Percentiles rank a stretch among this genome's conserved stretches.
Conservation (phyloP, 2,797 vertebrate genomes). For the Garrulus glandarius region DNA sequence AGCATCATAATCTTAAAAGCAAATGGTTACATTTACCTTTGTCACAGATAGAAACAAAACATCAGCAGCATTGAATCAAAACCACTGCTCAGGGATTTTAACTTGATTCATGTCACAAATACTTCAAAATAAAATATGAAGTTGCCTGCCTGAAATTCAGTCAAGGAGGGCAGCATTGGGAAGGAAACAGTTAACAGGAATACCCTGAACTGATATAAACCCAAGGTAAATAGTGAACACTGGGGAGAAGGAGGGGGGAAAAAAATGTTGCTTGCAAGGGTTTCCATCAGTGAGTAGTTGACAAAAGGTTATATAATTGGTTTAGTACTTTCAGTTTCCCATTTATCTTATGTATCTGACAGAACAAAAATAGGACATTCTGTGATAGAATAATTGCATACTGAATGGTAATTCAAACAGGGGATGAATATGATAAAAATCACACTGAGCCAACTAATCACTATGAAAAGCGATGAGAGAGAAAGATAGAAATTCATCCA, state of each 20-base stretch:
- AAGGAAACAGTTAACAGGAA: slow-evolving; percentile 56
- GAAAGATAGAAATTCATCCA: slow-evolving; percentile 66
- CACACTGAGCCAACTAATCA: slow-evolving; percentile 72
- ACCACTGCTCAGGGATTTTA: neutral
- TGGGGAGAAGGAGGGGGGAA: no score
- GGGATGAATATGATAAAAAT: slow-evolving; percentile 72
- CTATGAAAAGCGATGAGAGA: slow-evolving; percentile 52
- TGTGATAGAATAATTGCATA: slow-evolving; percentile 77
- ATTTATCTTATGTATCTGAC: slow-evolving; percentile 74
- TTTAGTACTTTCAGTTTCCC: slow-evolving; percentile 67
- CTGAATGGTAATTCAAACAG: slow-evolving; percentile 73
- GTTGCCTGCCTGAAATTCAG: neutral
- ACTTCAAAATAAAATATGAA: neutral
- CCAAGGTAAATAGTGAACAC: slow-evolving; percentile 51
- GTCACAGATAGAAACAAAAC: neutral
- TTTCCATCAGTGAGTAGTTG: slow-evolving; percentile 58
- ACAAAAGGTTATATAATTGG: slow-evolving; percentile 73
- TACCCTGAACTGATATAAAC: slow-evolving; percentile 21
- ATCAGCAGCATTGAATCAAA: fast-evolving
- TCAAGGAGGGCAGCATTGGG: neutral
- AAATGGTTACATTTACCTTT: neutral
- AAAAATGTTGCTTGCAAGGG: slow-evolving; percentile 6
- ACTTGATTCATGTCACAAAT: neutral
- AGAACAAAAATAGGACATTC: slow-evolving; percentile 71
- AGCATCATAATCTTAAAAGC: neutral